A percentile compares a stretch with the other conserved stretches of the same genome.
These are phyloP conservation scores for Phasianus colchicus DNA, from an alignment of 2,113 vertebrate genomes.

Conservation along the genomic window DNA sequence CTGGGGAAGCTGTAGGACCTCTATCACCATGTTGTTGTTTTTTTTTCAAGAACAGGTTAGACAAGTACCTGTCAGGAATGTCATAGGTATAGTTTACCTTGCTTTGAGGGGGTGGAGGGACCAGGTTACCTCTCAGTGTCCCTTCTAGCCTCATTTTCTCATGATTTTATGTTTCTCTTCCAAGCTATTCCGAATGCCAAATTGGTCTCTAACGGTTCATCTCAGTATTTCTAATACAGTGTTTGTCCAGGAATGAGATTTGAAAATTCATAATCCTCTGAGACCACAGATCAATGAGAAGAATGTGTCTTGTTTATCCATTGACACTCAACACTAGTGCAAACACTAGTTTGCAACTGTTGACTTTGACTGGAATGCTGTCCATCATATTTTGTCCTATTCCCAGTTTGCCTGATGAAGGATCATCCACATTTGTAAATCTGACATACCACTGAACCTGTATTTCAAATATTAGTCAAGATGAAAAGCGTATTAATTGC, in stretches of 20 bases:
- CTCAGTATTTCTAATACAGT: neutral
- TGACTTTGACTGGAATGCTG: neutral
- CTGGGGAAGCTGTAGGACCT: neutral
- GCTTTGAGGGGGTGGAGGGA: neutral
- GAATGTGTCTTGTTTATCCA: neutral
- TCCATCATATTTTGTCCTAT: neutral
- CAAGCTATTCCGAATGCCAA: neutral
- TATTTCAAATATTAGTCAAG: neutral
- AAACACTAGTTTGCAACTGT: neutral
- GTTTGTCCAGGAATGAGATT: neutral
- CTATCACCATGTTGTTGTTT: neutral
- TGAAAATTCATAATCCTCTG: neutral
- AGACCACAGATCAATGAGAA: neutral
- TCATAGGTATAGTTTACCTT: neutral
- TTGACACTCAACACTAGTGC: neutral
- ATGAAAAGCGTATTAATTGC: neutral
- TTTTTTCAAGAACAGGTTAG: conserved; percentile 37
- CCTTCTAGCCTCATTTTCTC: neutral
- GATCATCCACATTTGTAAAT: neutral
- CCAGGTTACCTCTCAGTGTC: neutral
- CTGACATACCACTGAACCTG: neutral
- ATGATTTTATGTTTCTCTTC: neutral
- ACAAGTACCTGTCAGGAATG: conserved; percentile 24
- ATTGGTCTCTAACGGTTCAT: neutral
- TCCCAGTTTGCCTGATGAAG: neutral